phyloP scores from a whole-genome alignment of 2,113 vertebrate species.

The Notarius quadriscutis region DNA sequence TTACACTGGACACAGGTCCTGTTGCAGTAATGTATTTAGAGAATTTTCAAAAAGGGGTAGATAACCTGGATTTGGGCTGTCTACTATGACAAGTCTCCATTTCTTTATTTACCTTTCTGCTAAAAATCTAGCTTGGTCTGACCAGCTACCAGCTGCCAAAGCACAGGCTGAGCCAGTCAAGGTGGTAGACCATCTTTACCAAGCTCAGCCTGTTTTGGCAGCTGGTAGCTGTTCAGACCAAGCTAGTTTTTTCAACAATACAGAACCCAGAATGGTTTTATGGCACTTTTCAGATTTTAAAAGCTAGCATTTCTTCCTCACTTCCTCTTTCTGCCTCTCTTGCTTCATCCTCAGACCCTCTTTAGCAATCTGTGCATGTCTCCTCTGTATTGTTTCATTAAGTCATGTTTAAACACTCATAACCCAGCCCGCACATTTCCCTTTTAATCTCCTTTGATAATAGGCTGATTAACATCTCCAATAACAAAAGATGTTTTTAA shows the following conservation, averaged over 20 bases:
- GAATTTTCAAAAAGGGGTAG: background rate
- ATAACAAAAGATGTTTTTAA: slow-evolving; percentile 47
- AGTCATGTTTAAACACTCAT: slow-evolving; percentile 38
- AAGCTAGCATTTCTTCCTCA: background rate
- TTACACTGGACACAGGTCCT: background rate
- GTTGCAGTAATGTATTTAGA: background rate
- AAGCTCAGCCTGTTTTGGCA: slow-evolving; percentile 1
- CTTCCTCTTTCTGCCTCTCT: background rate
- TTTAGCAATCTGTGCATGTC: slow-evolving; percentile 20
- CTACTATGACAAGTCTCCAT: background rate
- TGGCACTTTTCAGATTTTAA: background rate
- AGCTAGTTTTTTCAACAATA: background rate
- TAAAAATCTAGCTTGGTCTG: background rate
- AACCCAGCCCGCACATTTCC: background rate
- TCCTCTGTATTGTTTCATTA: slow-evolving; percentile 24
- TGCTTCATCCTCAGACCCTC: background rate
- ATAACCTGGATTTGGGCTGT: background rate
- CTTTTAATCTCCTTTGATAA: slow-evolving; percentile 40
- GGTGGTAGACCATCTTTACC: background rate
- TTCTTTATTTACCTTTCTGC: background rate
- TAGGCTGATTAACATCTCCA: slow-evolving; percentile 47
- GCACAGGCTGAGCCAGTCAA: background rate
- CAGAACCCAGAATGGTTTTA: background rate
- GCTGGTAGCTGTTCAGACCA: background rate
- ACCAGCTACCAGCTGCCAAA: background rate